Evolutionary conservation across 2,113 vertebrate genomes (phyloP), one percentile per base, ranked within the genome.

Genomic region (Crotalus horridus): DNA sequence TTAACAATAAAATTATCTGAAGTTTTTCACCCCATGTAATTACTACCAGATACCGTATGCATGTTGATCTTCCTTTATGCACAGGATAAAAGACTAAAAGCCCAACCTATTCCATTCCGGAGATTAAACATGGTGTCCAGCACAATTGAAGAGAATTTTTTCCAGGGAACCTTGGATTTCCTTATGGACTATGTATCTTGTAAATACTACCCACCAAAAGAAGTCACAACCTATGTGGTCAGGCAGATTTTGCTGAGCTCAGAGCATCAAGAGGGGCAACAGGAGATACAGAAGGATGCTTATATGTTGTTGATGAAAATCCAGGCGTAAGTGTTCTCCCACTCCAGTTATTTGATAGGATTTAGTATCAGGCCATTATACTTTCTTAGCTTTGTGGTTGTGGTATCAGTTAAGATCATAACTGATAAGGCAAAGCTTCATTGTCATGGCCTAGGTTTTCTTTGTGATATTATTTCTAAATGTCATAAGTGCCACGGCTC

Each of bases 231-330:
- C 56, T 97, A 99, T 95, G 97, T 99, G 74, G 96, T 99, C 93
- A 97, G 92, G 69, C 96, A 97, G 69, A 98, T 99, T 94, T 97
- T 99, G 89, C 97, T 99, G 58, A 97, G 97, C 91, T 94, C 95
- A 0, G 96, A 98, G 0, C 95, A 97, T 7, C 64, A 92, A 81
- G 97, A 98, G 48, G 96, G 98, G 0, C 96, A 97, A 10, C 69
- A 92, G 64, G 97, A 98, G 51, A 95, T 98, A 81, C 96, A 97
- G 39, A 96, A 97, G 93, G 98, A 99, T 92, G 98, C 98, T 95
- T 99, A 98, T 95, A 97, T 97, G 93, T 97, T 99, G 59, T 97
- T 99, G 81, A 98, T 99, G 98, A 99, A 98, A 96, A 98, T 98
- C 89, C 99, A 99, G 95, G 98, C 98, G 99, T 99, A 97, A 26